A percentile compares a stretch with the other conserved stretches of the same genome.
Conservation (phyloP, 2,888 invertebrate genomes). For the Choreutis nemorana region DNA sequence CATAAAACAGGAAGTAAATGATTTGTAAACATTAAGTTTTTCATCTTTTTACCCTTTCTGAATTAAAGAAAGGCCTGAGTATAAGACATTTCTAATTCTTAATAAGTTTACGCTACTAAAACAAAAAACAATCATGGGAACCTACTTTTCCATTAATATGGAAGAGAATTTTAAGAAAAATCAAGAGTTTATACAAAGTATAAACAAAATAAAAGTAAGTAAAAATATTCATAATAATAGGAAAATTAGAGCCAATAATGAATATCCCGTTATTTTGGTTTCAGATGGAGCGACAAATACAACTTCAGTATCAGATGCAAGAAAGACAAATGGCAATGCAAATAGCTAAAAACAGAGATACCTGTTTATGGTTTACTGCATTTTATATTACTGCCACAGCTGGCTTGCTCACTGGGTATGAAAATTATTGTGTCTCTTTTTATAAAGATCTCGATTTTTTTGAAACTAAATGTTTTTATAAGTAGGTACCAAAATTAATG, state of each 20-base stretch:
- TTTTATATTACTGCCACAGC: conserved; percentile 70
- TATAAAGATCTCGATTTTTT: conserved; percentile 5
- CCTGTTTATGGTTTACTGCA: conserved; percentile 75
- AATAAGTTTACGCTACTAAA: too few species aligned
- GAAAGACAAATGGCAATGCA: conserved; percentile 76
- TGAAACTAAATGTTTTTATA: too few species aligned
- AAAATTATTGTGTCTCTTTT: conserved; percentile 2
- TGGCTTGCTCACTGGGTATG: conserved; percentile 59
- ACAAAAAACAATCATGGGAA: too few species aligned
- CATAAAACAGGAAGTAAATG: too few species aligned
- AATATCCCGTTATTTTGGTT: conserved; percentile 13
- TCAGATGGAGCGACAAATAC: conserved; percentile 81
- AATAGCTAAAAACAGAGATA: conserved; percentile 74
- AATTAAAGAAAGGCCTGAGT: too few species aligned
- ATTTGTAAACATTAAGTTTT: too few species aligned
- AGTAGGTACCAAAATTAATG: conserved; percentile 1
- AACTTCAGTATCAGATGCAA: conserved; percentile 81
- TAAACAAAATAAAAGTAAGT: conserved; percentile 71
- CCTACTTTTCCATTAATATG: conserved; percentile 64
- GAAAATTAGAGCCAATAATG: neutral
- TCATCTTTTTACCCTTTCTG: too few species aligned
- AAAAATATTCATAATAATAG: conserved; percentile 1
- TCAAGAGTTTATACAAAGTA: conserved; percentile 73
- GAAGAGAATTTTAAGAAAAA: conserved; percentile 74
- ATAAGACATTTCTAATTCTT: too few species aligned